A percentile compares a stretch with the other conserved stretches of the same genome.
Conservation (phyloP, 1,140 invertebrate genomes). For the Charaxes varanes region DNA sequence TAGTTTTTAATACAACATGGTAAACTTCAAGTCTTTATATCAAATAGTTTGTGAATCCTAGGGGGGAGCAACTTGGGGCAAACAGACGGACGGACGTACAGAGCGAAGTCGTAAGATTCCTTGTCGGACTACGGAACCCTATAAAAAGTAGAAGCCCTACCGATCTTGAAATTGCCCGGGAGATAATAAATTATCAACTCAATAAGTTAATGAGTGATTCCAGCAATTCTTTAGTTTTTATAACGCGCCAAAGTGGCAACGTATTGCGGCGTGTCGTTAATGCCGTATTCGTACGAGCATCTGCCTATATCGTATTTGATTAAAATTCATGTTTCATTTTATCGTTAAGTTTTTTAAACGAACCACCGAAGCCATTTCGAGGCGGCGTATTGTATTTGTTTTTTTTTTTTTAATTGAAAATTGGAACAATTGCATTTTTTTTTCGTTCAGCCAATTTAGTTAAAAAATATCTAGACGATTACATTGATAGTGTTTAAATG, state of each 20-base stretch:
- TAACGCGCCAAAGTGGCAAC: slow-evolving; percentile 32
- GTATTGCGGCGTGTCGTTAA: slow-evolving; percentile 48
- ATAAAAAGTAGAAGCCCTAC: slow-evolving; percentile 23
- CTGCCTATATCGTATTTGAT: slow-evolving; percentile 70
- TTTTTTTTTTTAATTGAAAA: not conserved
- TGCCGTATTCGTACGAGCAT: slow-evolving; percentile 58
- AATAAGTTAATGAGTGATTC: slow-evolving; percentile 71
- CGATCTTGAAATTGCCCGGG: slow-evolving; percentile 53
- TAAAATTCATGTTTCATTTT: slow-evolving; percentile 71
- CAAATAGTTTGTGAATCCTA: no score
- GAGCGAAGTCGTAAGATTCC: no score
- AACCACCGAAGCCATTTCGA: slow-evolving; percentile 30
- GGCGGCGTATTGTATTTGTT: slow-evolving; percentile 16
- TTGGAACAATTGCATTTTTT: not conserved
- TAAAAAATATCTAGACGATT: no score
- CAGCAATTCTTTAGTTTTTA: slow-evolving; percentile 60
- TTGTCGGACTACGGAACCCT: no score
- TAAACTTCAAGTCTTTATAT: no score
- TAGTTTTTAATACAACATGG: no score
- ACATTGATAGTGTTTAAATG: no score
- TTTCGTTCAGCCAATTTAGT: not conserved
- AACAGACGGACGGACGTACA: no score
- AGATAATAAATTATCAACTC: slow-evolving; percentile 69
- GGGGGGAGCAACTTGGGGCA: no score
- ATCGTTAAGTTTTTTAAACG: slow-evolving; percentile 46